Evolutionary conservation across 2,797 vertebrate genomes (phyloP).

Genomic region (Mormyrops attenuatus): DNA sequence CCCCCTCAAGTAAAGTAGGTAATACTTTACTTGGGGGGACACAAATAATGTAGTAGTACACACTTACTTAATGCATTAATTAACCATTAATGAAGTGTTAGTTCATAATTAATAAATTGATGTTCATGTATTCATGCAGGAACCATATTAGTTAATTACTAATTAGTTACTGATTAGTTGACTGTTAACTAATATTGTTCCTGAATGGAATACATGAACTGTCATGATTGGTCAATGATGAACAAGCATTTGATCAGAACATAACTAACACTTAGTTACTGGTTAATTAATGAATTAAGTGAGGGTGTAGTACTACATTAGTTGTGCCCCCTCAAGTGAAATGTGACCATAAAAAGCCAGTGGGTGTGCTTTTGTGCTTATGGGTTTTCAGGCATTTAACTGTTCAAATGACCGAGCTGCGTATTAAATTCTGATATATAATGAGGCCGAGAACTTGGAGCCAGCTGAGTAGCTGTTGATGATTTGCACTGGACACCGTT

Average conservation of each 20-base stretch:
- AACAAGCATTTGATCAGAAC: background rate
- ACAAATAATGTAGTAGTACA: too few relatives aligned
- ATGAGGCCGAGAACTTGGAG: background rate
- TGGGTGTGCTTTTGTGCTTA: background rate
- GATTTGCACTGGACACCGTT: background rate
- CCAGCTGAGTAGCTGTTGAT: background rate
- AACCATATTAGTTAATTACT: background rate
- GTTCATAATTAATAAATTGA: background rate
- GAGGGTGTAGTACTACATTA: background rate
- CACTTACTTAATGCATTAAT: background rate
- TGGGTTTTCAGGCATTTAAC: background rate
- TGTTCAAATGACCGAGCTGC: background rate
- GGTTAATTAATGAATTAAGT: background rate
- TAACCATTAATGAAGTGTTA: background rate
- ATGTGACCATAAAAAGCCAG: background rate
- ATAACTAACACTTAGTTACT: background rate
- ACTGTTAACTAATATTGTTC: background rate
- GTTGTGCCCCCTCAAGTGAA: background rate
- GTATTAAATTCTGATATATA: background rate
- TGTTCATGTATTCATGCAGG: background rate
- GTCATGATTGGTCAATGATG: background rate
- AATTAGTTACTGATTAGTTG: background rate
- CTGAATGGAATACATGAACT: background rate
- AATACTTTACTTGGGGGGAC: background rate
- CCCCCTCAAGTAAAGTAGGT: background rate